Evolutionary conservation across 2,797 vertebrate genomes (phyloP).

Genomic region (Platalea minor): DNA sequence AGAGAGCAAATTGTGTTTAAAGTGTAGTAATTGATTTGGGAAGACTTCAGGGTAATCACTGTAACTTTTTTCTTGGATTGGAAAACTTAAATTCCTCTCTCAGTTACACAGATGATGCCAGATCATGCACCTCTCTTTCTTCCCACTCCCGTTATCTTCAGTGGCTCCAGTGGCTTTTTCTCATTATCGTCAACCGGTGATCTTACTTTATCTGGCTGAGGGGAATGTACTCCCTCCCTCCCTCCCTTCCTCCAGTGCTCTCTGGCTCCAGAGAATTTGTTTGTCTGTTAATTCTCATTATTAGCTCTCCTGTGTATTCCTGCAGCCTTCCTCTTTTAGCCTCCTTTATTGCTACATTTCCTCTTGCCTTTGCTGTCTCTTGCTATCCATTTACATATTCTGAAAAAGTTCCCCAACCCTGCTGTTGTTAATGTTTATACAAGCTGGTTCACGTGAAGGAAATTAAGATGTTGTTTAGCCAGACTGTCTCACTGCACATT

Average conservation of each 20-base stretch:
- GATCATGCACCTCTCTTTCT: background rate
- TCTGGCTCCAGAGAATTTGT: background rate
- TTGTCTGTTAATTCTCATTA: background rate
- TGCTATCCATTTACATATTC: background rate
- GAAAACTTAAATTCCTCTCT: background rate
- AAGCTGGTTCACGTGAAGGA: constrained; percentile 48
- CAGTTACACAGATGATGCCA: background rate
- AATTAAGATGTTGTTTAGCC: constrained; percentile 35
- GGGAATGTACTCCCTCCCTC: background rate
- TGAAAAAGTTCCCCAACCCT: background rate
- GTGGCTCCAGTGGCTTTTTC: background rate
- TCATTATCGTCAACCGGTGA: accelerated
- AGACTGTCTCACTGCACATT: constrained; percentile 11
- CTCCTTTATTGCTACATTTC: background rate
- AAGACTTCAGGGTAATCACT: background rate
- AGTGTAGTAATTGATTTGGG: background rate
- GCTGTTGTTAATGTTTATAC: constrained; percentile 12
- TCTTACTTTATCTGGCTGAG: background rate
- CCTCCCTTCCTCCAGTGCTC: background rate
- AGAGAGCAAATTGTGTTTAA: background rate
- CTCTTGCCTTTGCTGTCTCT: background rate
- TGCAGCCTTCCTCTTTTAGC: background rate
- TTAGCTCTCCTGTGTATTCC: background rate
- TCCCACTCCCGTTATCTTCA: background rate
- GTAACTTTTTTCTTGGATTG: background rate